Base-by-base conservation (phyloP, 2,797 vertebrate species). In the Esox masquinongy region DNA sequence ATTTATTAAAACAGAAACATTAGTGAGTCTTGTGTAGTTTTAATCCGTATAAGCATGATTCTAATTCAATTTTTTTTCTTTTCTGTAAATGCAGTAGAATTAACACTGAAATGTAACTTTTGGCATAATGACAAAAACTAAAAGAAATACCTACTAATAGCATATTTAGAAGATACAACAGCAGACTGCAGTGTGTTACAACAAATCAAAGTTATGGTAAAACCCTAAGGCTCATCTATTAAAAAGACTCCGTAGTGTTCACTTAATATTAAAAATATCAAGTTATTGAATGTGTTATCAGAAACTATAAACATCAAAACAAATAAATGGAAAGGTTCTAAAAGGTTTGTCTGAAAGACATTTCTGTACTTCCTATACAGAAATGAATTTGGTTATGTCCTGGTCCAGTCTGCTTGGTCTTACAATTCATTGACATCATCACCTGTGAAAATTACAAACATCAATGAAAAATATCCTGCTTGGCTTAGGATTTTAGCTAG, bases 341-440 rank as follows among this genome's bases (percentile, higher is more conserved):
- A 29, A 11, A 31, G 15, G 26, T 12, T 22, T 66, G 6, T 29
- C 63, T 34, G 29, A 31, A 15, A 17, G 0, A 64, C 14, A 64
- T 34, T 24, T n/a, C n/a, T n/a, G n/a, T n/a, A 24, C 17, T 26
- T 75, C n/a, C 39, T 64, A 3, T 3, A 24, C 17, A 50, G 19
- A 19, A 50, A 50, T 36, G 11, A 11, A 71, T 16, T 39, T 75
- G 26, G 56, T 71, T 64, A 14, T 63, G 36, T n/a, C 53, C 61
- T 47, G 11, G 73, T 72, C 73, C 39, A 2, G 15, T 68, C 5
- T 24, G 1, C 2, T 70, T 53, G 17, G 43, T 22, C 1, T 24
- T 61, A 91, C 83, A 91, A 69, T 72, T 89, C 7, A 75, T 91
- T 92, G 47, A 79, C 0, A n/a, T 0, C 0, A 56, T 91, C 88